Evolutionary conservation across 2,797 vertebrate genomes (phyloP), one percentile per base, ranked within the genome.

Genomic region (Enteromius unitaeniatus): DNA sequence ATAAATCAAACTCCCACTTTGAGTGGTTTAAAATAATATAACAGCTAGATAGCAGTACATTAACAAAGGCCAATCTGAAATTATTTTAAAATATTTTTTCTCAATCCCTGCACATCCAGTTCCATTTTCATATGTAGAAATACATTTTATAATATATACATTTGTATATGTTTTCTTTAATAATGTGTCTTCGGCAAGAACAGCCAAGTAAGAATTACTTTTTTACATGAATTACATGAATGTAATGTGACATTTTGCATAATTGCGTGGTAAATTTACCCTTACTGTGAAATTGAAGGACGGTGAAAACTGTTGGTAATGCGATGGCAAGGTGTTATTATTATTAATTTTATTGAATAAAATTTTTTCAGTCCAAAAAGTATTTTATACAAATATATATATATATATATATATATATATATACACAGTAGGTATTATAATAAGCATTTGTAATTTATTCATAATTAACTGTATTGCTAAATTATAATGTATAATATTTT

Each of bases 171-270:
- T 67, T 34, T 34, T 31, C 26, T 67, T 34, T 6, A 65, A 19
- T 6, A 26, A 28, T 60, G 23, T 31, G 23, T 31, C 7, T 49
- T 31, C 11, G 21, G 19, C 19, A 74, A 53, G 2, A 74, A 31
- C 72, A 74, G 72, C 47, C 17, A 74, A 19, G 11, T n/a, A 28
- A 37, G 3, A 37, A 55, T 15, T 73, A 0, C 55, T 75, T 23
- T 53, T 31, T 75, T 75, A 31, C 26, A 73, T 13, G 2, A 73
- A 73, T 75, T 75, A 31, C 26, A 73, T 13, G 2, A 73, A 73
- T 11, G 9, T 1, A 73, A 21, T 31, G 70, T 51, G 15, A 51
- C 26, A 73, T 73, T 51, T 9, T 21, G 8, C 45, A 21, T 28
- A 73, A 31, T 6, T 1, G 17, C 5, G 2, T 21, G 15, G 23